Conservation (phyloP, 2,797 vertebrate genomes). For the Myotis daubentonii region DNA sequence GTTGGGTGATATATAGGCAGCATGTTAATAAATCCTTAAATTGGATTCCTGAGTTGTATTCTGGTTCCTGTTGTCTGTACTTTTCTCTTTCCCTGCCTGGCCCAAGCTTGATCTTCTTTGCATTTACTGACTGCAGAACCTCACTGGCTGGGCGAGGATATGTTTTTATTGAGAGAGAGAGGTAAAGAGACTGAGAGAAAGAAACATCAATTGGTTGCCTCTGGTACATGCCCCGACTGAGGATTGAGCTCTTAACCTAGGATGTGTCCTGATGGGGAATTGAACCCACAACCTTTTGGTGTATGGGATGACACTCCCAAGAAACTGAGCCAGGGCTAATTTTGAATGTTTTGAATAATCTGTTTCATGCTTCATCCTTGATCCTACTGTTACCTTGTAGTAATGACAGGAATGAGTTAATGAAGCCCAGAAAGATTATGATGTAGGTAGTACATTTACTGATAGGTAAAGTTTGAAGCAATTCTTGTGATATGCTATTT, state of each 20-base stretch:
- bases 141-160: no score
- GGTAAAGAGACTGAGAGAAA: no score
- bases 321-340: neutral
- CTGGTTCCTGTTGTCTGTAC: neutral
- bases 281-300: neutral
- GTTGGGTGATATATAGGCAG: neutral
- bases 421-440: constrained; percentile 30
- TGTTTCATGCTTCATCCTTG: neutral
- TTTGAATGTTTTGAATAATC: neutral
- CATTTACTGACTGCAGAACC: neutral
- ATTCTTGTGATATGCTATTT: constrained; percentile 7
- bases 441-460: constrained; percentile 26
- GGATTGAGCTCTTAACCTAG: neutral
- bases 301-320: neutral
- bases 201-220: neutral
- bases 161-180: neutral
- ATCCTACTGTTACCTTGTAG: constrained; percentile 3
- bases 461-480: neutral
- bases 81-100: neutral
- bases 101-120: neutral
- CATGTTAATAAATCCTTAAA: neutral
- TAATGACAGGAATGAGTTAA: neutral
- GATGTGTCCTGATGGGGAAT: neutral
- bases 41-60: neutral
- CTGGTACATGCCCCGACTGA: neutral